Base-by-base conservation (phyloP, 2,888 invertebrate genomes). In the Drosophila subquinaria region DNA sequence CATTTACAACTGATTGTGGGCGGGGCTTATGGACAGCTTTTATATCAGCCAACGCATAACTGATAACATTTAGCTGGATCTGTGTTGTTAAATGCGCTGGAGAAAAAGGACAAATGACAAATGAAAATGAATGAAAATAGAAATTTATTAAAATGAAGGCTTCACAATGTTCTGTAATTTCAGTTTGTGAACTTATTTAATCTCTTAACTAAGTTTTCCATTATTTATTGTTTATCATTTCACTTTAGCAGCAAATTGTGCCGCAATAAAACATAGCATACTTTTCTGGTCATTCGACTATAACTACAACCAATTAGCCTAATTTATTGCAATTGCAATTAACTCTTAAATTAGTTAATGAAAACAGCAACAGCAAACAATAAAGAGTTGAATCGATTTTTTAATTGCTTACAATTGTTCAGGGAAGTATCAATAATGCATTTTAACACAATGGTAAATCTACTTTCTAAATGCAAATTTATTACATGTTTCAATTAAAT, bases 1-100 rank as follows among this genome's bases (percentile, higher is more conserved):
- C 47, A 40, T 63, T 48, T 55, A n/a, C 15, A 42, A 33, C 38
- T 13, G 30, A 27, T 52, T 69, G 61, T 63, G 40, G 55, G 36
- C 53, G 53, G 35, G 30, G 15, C 55, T 36, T 27, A 55, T 35
- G 8, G 20, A 8, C 30, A 62, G 13, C 1, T 20, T 57, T 35
- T 10, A 38, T 20, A 30, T 61, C 43, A 30, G 30, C 10, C 30
- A 33, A 65, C 42, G n/a, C 27, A 17, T 9, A 40, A 40, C 17
- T n/a, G 42, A 67, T 56, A 50, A 38, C 36, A 8, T 40, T 20
- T 23, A 11, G 51, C 13, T 20, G 20, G 13, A 36, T 17, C 15
- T 9, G n/a, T 50, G n/a, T 23, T 50, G n/a, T 23, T 23, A 4
- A 23, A 23, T 23, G 23, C 23, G 23, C 23, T 0, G 27, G 27